Evolutionary conservation across 2,113 vertebrate species (phyloP), one percentile per base, ranked within the genome.

Genomic region (Clupea harengus): DNA sequence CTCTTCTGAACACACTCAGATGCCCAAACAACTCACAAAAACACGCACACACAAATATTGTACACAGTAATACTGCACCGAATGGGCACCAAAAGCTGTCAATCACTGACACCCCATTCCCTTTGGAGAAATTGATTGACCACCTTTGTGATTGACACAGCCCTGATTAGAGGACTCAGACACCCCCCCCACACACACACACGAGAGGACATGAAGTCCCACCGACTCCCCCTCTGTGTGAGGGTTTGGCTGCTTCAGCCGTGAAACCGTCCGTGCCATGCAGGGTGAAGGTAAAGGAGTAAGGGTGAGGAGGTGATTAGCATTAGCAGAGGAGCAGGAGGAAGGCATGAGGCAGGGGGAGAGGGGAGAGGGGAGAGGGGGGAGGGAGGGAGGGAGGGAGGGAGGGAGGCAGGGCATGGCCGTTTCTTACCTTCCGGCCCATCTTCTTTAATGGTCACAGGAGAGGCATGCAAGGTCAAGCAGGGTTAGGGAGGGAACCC

Each of bases 341-440:
- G n/a, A 28, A 28, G 1, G 8, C 67, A 9, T 6, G 28, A 28
- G 67, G 7, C 20, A 7, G 22, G 22, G 60, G 60, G 4, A 8
- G 20, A 57, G 52, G 52, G 18, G 52, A 8, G 22, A 22, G 20
- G 22, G 60, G 22, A n/a, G 60, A 39, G 39, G 39, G 22, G 1
- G 4, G 18, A 64, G 22, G 20, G 3, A 10, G 28, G 25, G 45
- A 22, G 13, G 9, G 47, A 15, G 17, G 78, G 49, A 7, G 54
- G 54, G 67, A 54, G 57, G 20, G 72, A 39, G 72, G 32, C 2
- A 32, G 72, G 64, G 47, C 81, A 17, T 45, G 78, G 57, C 46
- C 44, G 25, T 83, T 45, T 57, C 89, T 90, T 89, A 90, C 89
- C 89, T 90, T 90, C 85, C 83, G 54, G 87, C 83, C 81, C 39